Evolutionary conservation across 2,797 vertebrate genomes (phyloP).

Genomic region (Petrocephalus sullivani): DNA sequence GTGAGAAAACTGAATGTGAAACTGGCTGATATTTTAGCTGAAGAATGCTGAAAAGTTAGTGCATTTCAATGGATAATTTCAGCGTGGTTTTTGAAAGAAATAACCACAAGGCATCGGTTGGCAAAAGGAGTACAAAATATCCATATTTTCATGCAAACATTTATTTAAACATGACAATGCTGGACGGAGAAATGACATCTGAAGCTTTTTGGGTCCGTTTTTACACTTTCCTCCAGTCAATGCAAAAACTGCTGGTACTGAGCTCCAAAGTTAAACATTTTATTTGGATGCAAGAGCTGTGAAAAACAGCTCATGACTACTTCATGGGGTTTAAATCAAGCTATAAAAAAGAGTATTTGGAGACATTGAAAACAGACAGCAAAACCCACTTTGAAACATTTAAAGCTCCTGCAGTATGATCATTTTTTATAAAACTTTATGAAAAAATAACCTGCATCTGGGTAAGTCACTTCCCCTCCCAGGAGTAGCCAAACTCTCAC

Average conservation of each 20-base stretch:
- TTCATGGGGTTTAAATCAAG: not conserved
- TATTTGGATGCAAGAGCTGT: no score
- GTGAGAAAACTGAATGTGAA: not conserved
- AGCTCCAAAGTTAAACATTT: no score
- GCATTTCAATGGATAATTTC: not conserved
- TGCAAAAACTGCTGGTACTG: not conserved
- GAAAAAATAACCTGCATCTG: not conserved
- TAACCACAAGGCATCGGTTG: not conserved
- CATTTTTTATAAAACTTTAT: no score
- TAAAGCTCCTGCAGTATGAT: not conserved
- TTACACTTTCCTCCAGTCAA: not conserved
- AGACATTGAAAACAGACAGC: not conserved
- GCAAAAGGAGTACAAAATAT: not conserved
- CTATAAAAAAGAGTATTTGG: not conserved
- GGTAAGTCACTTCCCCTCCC: not conserved
- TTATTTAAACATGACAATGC: not conserved
- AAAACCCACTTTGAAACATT: not conserved
- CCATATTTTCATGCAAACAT: not conserved
- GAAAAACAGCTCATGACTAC: not conserved
- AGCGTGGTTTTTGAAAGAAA: not conserved
- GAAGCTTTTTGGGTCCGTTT: not conserved
- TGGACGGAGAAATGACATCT: not conserved
- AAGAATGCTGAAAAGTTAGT: not conserved
- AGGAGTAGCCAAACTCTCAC: not conserved
- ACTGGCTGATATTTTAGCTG: not conserved